Conservation (phyloP, 2,113 vertebrate genomes). For the Myrmecobius fasciatus region DNA sequence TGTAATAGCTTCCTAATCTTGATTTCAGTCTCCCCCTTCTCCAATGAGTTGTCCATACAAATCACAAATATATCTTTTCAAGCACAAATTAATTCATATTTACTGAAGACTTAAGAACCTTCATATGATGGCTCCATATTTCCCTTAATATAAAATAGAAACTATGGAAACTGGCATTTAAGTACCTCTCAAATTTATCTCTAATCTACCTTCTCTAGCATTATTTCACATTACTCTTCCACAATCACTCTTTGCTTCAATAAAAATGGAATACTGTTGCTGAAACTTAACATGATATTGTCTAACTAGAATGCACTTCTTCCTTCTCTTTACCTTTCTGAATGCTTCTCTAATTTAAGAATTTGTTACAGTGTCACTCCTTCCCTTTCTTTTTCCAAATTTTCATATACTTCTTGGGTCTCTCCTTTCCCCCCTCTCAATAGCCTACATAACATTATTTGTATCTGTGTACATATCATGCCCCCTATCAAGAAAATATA, state of each 20-base stretch:
- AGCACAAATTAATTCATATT: background rate
- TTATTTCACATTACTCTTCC: background rate
- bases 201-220: background rate
- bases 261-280: background rate
- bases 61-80: background rate
- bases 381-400: background rate
- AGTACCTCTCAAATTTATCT: background rate
- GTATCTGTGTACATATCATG: background rate
- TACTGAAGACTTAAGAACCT: background rate
- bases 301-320: background rate
- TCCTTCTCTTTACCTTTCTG: background rate
- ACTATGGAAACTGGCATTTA: background rate
- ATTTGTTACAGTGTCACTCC: background rate
- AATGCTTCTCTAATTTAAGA: background rate
- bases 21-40: background rate
- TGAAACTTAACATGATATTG: background rate
- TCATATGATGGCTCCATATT: background rate
- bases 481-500: background rate
- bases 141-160: background rate
- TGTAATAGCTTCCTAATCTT: background rate
- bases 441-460: background rate
- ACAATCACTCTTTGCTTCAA: background rate
- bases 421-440: background rate
- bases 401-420: background rate
- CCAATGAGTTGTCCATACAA: background rate